Base-by-base conservation (phyloP, 2,888 invertebrate genomes). In the Volucella zonaria region DNA sequence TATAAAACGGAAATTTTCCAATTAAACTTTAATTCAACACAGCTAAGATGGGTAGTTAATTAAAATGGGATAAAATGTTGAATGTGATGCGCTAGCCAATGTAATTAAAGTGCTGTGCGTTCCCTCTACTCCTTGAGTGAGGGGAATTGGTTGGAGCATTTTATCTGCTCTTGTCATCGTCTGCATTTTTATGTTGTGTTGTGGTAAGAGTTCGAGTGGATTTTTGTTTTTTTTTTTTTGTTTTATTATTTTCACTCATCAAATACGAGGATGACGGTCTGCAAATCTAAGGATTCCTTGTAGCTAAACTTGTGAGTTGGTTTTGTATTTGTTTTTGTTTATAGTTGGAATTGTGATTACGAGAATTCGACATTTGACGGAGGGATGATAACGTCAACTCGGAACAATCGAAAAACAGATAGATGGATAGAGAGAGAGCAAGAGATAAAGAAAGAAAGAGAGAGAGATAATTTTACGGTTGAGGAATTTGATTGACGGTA, bases 11-110 rank as follows among this genome's bases (percentile, higher is more conserved):
- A 89, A 87, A 89, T 89, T 90, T 87, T 87, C 89, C 89, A 89
- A 89, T 89, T 89, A 89, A 90, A 89, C 88, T 90, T 89, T 87
- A 89, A 89, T 90, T 89, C 89, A 89, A 90, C 89, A 89, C 89
- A 88, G 51, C 67, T 86, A 75, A 82, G 82, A 77, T 77, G 80
- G 80, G 73, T 76, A 74, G 80, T 85, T 85, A 85, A 85, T 85
- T 85, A 85, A 85, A 85, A 85, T 56, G 71, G 71, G 76, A 80
- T 85, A 80, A 76, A 85, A 77, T 80, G 76, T 66, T 79, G 79
- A 79, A 71, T 61, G 79, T 49, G 54, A 70, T 83, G 79, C 66
- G 71, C 70, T 67, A 54, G 47, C 66, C 75, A 61, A 66, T 66
- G 66, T 76, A 79, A 83, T 79, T 83, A 79, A 79, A 83, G 64